Percentiles rank a stretch among this genome's conserved stretches.
Conservation (phyloP, 2,888 invertebrate genomes). For the Phaedon cochleariae region DNA sequence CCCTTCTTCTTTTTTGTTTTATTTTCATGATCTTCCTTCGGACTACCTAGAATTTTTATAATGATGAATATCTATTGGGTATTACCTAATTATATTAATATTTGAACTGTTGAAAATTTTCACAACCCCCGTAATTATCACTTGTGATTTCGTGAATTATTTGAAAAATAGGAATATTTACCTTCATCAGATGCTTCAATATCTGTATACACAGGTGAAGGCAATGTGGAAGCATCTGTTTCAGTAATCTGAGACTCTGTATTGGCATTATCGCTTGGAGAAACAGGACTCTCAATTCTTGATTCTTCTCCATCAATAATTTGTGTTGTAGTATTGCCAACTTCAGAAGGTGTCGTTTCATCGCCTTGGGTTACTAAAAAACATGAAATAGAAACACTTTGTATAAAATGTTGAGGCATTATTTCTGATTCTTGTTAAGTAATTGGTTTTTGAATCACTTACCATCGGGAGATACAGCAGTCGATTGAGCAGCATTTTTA, state of each 20-base stretch:
- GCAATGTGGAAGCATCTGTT: constrained; percentile 48
- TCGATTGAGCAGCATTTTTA: constrained; percentile 33
- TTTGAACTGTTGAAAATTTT: no score
- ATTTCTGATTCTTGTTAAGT: no score
- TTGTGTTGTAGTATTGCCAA: constrained; percentile 6
- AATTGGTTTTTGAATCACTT: no score
- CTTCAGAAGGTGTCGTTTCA: not conserved
- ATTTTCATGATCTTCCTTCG: constrained; percentile 32
- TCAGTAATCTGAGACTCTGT: constrained; percentile 37
- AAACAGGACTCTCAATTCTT: constrained; percentile 12
- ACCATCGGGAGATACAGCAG: constrained; percentile 32
- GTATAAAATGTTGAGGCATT: no score
- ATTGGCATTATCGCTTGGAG: constrained; percentile 12
- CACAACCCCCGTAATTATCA: no score
- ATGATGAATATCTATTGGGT: not conserved
- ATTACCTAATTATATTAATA: no score
- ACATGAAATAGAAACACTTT: not conserved
- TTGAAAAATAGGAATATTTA: no score
- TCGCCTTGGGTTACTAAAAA: not conserved
- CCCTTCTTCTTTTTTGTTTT: constrained; percentile 44
- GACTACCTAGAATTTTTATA: constrained; percentile 16
- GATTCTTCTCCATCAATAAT: constrained; percentile 19
- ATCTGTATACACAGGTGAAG: constrained; percentile 49
- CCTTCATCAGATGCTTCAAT: constrained; percentile 45
- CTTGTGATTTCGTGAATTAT: no score